Evolutionary conservation across 2,888 invertebrate genomes (phyloP).

Genomic region (Labia minor): DNA sequence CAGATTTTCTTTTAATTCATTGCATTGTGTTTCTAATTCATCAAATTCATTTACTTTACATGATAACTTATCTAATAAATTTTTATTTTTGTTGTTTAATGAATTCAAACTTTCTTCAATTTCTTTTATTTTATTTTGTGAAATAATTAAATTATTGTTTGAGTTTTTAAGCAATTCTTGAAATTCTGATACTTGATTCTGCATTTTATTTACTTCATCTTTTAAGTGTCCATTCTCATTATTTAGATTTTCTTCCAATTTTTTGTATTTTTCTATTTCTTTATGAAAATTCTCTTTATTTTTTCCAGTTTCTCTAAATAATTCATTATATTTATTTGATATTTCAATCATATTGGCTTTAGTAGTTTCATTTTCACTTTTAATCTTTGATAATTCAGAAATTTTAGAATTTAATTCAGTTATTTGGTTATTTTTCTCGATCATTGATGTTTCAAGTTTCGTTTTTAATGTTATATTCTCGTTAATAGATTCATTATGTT

Average conservation of each 20-base stretch:
- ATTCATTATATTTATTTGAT: neutral
- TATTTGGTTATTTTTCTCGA: conserved; percentile 31
- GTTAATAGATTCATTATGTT: neutral
- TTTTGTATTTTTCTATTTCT: neutral
- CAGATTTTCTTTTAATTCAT: neutral
- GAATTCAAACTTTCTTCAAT: neutral
- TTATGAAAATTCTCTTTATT: neutral
- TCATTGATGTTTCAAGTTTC: too few relatives aligned
- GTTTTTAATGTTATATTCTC: conserved; percentile 4
- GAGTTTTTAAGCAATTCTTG: neutral
- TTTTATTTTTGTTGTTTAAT: neutral
- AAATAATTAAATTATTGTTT: neutral
- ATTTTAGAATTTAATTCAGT: neutral
- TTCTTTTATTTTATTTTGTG: neutral
- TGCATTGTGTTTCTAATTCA: neutral
- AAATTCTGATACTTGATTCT: neutral
- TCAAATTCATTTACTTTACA: neutral
- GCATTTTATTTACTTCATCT: neutral
- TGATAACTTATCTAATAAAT: neutral
- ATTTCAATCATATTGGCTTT: neutral
- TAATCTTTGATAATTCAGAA: neutral
- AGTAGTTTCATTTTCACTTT: neutral
- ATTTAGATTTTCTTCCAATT: neutral
- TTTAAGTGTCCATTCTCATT: neutral
- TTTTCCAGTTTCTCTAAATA: neutral